A percentile compares a stretch with the other conserved stretches of the same genome.
These are phyloP conservation scores for Aptenodytes patagonicus DNA, from an alignment of 2,113 vertebrate genomes.

Conservation along the genomic window DNA sequence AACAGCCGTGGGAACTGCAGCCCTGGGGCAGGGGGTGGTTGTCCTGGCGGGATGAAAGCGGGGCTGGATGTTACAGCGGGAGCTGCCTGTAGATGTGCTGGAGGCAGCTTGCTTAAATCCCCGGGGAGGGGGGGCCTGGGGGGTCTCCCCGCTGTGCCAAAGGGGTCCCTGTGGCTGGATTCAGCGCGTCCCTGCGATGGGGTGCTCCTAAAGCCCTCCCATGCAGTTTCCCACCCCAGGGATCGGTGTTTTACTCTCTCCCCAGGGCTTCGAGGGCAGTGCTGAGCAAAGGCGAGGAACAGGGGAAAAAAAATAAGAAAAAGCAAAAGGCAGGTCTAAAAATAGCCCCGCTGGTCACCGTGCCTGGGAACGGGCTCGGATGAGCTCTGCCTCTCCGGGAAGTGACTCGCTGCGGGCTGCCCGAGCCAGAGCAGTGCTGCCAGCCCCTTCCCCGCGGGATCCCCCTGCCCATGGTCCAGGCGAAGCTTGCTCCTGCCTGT, in stretches of 20 bases:
- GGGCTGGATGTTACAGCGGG: background rate
- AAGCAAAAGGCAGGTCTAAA: slow-evolving; percentile 8
- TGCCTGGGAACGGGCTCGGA: background rate
- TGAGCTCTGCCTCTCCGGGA: background rate
- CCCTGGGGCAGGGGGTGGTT: accelerated
- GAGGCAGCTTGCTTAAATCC: too few species aligned
- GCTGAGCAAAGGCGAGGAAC: background rate
- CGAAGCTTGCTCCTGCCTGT: background rate
- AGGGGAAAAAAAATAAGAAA: background rate
- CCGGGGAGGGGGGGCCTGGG: accelerated
- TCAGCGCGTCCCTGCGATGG: accelerated
- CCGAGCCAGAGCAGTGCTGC: accelerated
- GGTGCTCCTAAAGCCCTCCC: background rate
- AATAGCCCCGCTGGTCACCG: background rate
- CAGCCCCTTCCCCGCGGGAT: background rate
- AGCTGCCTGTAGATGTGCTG: background rate
- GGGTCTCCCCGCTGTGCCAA: background rate
- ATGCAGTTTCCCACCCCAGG: background rate
- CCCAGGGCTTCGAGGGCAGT: background rate
- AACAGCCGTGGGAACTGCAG: background rate
- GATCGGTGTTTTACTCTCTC: background rate
- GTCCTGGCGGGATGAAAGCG: accelerated
- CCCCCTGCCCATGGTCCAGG: accelerated
- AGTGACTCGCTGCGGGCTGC: background rate
- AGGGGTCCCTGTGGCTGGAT: accelerated